phyloP scores from a whole-genome alignment of 2,888 invertebrate species.

The Notocelia uddmanniana region DNA sequence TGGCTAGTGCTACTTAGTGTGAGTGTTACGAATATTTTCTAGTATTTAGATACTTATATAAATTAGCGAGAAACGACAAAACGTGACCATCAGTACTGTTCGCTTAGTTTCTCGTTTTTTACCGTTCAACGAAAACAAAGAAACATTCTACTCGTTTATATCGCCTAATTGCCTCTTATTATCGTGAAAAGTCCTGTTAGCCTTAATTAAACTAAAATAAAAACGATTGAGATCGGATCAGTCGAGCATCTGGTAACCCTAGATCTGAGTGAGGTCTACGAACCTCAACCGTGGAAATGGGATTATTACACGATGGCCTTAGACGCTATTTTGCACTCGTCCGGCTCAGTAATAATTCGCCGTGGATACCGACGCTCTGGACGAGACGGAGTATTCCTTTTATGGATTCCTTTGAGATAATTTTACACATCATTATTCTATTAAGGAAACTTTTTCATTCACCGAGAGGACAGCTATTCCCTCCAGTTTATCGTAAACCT shows the following conservation, averaged over 20 bases:
- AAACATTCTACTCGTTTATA: conserved; percentile 4
- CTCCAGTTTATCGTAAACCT: not conserved
- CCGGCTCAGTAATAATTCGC: conserved; percentile 60
- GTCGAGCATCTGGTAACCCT: conserved; percentile 43
- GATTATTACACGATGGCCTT: conserved; percentile 77
- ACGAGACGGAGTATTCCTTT: conserved; percentile 34
- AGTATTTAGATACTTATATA: too few relatives aligned
- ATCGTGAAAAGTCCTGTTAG: conserved; percentile 15
- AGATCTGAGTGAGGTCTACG: conserved; percentile 46
- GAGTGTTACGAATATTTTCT: not conserved
- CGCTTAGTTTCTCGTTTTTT: not conserved
- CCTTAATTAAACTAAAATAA: conserved; percentile 24
- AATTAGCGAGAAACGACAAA: not conserved
- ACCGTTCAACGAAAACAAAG: conserved; percentile 11
- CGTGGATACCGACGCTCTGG: conserved; percentile 46
- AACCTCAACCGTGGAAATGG: conserved; percentile 74
- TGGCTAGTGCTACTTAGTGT: not conserved
- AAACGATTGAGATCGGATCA: conserved; percentile 33
- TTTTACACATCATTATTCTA: conserved; percentile 29
- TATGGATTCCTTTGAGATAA: conserved; percentile 25
- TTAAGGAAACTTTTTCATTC: conserved; percentile 34
- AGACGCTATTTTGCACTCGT: conserved; percentile 73
- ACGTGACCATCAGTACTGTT: not conserved
- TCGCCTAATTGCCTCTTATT: conserved; percentile 19
- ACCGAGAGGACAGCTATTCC: conserved; percentile 9